phyloP scores from a whole-genome alignment of 1,140 invertebrate species.

The Aphis craccivora region DNA sequence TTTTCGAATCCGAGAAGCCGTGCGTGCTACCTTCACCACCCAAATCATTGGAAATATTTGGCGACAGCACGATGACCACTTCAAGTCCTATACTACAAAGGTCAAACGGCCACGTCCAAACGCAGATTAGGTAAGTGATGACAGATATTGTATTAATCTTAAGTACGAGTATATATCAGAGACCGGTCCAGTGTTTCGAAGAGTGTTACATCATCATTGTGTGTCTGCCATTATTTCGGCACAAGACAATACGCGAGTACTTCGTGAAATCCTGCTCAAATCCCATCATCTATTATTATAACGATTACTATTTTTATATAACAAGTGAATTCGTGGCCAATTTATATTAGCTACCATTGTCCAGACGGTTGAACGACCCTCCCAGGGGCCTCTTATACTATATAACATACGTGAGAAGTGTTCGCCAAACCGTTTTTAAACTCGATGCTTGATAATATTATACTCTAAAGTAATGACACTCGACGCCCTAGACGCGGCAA shows the following conservation, averaged over 20 bases:
- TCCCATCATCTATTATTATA: not conserved
- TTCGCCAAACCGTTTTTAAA: conserved; percentile 2
- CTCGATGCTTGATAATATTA: not conserved
- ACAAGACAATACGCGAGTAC: not conserved
- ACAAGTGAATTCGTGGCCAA: conserved; percentile 59
- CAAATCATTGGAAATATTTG: conserved; percentile 65
- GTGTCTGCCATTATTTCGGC: not conserved
- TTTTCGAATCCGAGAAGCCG: conserved; percentile 79
- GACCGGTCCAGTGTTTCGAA: not conserved
- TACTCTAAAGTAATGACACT: not conserved
- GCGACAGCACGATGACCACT: conserved; percentile 65
- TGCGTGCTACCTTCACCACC: conserved; percentile 74
- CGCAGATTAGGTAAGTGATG: conserved; percentile 58
- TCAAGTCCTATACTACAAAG: conserved; percentile 64
- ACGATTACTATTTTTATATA: conserved; percentile 65
- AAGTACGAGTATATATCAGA: not conserved
- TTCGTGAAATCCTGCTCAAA: not conserved
- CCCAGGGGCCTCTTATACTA: not conserved
- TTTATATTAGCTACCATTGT: conserved; percentile 33
- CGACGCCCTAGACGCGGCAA: conserved; percentile 6
- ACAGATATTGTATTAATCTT: not conserved
- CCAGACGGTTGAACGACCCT: conserved; percentile 51
- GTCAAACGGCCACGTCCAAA: conserved; percentile 63
- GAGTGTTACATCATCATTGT: not conserved
- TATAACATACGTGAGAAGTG: conserved; percentile 44